Conservation (phyloP, 35 echinoderm and acorn worm species). For the Heliocidaris tuberculata region DNA sequence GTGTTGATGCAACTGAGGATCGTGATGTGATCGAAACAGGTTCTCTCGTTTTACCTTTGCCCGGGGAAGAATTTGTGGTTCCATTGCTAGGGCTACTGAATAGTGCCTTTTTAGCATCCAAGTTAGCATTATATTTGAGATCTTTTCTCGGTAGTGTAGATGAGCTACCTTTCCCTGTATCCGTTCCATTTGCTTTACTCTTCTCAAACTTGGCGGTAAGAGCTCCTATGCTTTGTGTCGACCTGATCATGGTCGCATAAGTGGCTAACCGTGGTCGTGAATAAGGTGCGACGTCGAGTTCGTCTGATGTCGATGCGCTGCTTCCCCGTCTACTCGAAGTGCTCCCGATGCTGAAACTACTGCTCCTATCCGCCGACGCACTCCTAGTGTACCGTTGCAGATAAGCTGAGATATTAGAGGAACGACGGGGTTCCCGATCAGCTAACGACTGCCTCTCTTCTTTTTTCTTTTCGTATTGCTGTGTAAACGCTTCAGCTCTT, state of each 20-base stretch:
- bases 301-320: not conserved
- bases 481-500: slow-evolving; percentile 30
- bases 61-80: slow-evolving; percentile 21
- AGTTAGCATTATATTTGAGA: slow-evolving; percentile 34
- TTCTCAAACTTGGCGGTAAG: slow-evolving; percentile 83
- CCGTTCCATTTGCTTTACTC: slow-evolving; percentile 4
- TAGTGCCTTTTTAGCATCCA: slow-evolving; percentile 36
- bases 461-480: slow-evolving; percentile 46
- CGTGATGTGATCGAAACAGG: not conserved
- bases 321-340: slow-evolving; percentile 46
- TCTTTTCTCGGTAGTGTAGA: slow-evolving; percentile 31
- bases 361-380: slow-evolving; percentile 45
- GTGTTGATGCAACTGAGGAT: not conserved
- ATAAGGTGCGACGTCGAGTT: not conserved
- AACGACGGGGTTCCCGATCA: not conserved
- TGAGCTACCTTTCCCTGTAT: not conserved
- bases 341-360: slow-evolving; percentile 59
- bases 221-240: slow-evolving; percentile 63
- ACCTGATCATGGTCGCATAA: slow-evolving; percentile 66
- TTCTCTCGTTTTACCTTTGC: slow-evolving; percentile 6
- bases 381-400: slow-evolving; percentile 38
- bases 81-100: slow-evolving; percentile 22
- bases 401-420: not conserved
- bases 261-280: slow-evolving; percentile 35
- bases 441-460: slow-evolving; percentile 30